These are phyloP conservation scores for Leucophora obtusa DNA, from an alignment of 2,888 invertebrate genomes.

Conservation along the genomic window DNA sequence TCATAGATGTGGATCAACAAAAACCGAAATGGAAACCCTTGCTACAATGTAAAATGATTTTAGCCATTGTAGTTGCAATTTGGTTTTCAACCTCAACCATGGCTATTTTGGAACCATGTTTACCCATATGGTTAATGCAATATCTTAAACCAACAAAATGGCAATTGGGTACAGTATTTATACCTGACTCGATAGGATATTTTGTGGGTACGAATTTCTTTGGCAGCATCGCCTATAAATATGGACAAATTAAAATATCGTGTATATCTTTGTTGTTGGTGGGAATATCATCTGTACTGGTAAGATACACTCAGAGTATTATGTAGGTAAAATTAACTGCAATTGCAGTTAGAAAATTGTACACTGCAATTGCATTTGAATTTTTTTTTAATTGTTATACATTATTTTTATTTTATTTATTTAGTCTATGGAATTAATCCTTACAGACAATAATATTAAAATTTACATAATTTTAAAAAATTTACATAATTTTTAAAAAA, in stretches of 20 bases:
- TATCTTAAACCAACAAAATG: constrained; percentile 79
- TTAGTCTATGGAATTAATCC: too few species aligned
- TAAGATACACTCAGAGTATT: too few species aligned
- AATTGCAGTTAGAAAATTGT: too few species aligned
- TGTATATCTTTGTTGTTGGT: constrained; percentile 83
- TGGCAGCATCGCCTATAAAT: constrained; percentile 83
- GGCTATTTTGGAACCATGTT: constrained; percentile 89
- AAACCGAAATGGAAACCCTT: constrained; percentile 81
- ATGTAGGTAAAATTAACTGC: too few species aligned
- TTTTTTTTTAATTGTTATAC: too few species aligned
- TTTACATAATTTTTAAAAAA: too few species aligned
- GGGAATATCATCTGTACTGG: constrained; percentile 82
- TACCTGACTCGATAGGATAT: constrained; percentile 91
- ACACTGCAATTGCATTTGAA: too few species aligned
- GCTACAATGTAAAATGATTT: constrained; percentile 82
- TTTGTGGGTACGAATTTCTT: constrained; percentile 89
- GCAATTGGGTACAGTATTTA: constrained; percentile 89
- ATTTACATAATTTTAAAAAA: too few species aligned
- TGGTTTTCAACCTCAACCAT: constrained; percentile 89
- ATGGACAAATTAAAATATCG: constrained; percentile 84
- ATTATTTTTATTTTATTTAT: too few species aligned
- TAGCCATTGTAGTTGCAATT: constrained; percentile 84
- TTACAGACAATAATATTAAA: too few species aligned
- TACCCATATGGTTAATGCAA: constrained; percentile 88
- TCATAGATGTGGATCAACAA: constrained; percentile 65